These are phyloP conservation scores for Drosophila busckii DNA, from an alignment of 1,140 invertebrate species.

Conservation along the genomic window DNA sequence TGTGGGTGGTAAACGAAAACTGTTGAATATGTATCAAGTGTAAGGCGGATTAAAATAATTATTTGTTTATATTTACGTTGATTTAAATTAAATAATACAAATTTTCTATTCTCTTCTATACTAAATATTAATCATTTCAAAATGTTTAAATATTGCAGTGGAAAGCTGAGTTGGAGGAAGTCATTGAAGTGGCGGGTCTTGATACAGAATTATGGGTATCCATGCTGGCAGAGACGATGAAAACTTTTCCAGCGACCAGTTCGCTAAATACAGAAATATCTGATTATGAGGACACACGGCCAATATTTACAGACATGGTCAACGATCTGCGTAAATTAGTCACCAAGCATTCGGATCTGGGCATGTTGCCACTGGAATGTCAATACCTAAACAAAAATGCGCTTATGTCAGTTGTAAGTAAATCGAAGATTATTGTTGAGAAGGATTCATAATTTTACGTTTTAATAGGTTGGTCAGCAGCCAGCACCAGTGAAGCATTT, in stretches of 20 bases:
- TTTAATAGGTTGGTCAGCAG: constrained; percentile 81
- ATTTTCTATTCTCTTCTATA: too few species aligned
- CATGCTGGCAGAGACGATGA: constrained; percentile 96
- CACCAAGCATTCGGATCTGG: constrained; percentile 91
- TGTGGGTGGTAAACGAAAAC: constrained; percentile 29
- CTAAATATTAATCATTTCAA: not conserved
- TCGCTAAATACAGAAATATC: constrained; percentile 91
- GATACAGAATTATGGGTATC: constrained; percentile 98
- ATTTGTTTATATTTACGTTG: constrained; percentile 2
- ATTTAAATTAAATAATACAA: not conserved
- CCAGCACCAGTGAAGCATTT: constrained; percentile 92
- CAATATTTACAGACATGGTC: constrained; percentile 94
- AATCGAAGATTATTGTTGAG: not conserved
- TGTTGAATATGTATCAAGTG: constrained; percentile 27
- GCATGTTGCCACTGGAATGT: constrained; percentile 96
- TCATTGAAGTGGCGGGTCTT: constrained; percentile 92
- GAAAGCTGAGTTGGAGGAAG: constrained; percentile 94
- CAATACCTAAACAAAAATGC: constrained; percentile 97
- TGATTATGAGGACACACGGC: constrained; percentile 91
- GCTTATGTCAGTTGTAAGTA: constrained; percentile 89
- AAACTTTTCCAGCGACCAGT: constrained; percentile 92
- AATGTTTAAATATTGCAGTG: constrained; percentile 84
- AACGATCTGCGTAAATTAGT: constrained; percentile 91
- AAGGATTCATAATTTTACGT: constrained; percentile 8
- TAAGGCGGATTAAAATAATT: not conserved